Evolutionary conservation across 2,797 vertebrate species (phyloP), one percentile per base, ranked within the genome.

Genomic region (Cossypha caffra): DNA sequence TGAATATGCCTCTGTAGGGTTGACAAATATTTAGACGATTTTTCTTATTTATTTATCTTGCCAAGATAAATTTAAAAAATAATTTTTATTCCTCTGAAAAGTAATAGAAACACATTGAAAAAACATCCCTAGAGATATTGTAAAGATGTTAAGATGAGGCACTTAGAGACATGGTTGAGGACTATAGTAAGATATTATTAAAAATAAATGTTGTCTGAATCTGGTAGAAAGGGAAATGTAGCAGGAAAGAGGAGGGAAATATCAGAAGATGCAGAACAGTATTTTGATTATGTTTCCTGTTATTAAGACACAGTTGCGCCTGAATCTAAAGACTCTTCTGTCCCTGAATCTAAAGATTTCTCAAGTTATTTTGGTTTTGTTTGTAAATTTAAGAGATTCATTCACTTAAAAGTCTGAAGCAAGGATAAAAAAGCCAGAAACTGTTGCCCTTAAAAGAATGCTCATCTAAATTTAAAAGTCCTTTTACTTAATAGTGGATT

Each of bases 1-100:
- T 82, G 11, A 79, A 52, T 71, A 74, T 45, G 11, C 9, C 28
- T 86, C 25, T 29, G 8, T 35, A 79, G 16, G 18, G 17, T 1
- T 90, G 37, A 68, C 26, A 88, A 92, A 52, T 38, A 52, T 51
- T 89, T 72, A 35, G 23, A 52, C 3, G 71, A 12, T 45, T 88
- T 82, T 86, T 88, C 57, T 77, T 62, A 45, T 40, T 86, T 80
- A 38, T 71, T 89, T 59, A 74, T 1, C 8, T 86, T 84, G 66
- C 3, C 61, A 68, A 59, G 7, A 31, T 67, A 71, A 67, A 74
- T 63, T 55, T 45, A 6, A 11, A 55, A 79, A 73, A 54, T 25
- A 67, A 25, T 64, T 77, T 69, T 37, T 74, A 74, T 63, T 77
- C 10, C 8, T 4, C 11, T 59, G 71, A 37, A 17, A 71, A 80